A percentile compares a stretch with the other conserved stretches of the same genome.
These are phyloP conservation scores for Atta colombica DNA, from an alignment of 1,140 invertebrate genomes.

Conservation along the genomic window DNA sequence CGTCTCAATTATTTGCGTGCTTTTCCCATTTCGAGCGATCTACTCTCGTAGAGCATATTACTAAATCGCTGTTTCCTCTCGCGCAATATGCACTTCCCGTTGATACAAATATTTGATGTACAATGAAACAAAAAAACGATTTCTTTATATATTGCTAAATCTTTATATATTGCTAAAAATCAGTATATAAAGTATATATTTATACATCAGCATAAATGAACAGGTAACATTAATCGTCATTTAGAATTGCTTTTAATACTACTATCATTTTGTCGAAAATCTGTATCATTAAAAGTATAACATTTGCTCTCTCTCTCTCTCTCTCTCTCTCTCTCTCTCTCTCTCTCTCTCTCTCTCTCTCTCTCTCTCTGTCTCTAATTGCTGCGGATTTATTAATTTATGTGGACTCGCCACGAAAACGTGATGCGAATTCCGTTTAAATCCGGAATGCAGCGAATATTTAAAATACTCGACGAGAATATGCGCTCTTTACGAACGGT, in stretches of 20 bases:
- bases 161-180: neutral
- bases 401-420: neutral
- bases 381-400: slow-evolving; percentile 26
- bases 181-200: too few species aligned
- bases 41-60: neutral
- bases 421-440: slow-evolving; percentile 28
- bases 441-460: slow-evolving; percentile 20
- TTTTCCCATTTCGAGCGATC: neutral
- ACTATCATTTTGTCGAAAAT: neutral
- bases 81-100: neutral
- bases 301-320: neutral
- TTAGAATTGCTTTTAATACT: neutral
- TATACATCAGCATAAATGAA: neutral
- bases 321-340: neutral
- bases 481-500: slow-evolving; percentile 29
- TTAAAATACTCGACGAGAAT: slow-evolving; percentile 30
- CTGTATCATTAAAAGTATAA: slow-evolving; percentile 14
- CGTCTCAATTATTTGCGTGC: slow-evolving; percentile 26
- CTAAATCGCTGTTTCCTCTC: neutral
- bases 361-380: neutral
- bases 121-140: neutral
- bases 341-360: neutral
- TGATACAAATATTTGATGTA: neutral
- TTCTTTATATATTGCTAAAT: neutral
- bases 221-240: neutral